A percentile compares a stretch with the other conserved stretches of the same genome.
Conservation (phyloP, 2,888 invertebrate genomes). For the Phengaris arion region DNA sequence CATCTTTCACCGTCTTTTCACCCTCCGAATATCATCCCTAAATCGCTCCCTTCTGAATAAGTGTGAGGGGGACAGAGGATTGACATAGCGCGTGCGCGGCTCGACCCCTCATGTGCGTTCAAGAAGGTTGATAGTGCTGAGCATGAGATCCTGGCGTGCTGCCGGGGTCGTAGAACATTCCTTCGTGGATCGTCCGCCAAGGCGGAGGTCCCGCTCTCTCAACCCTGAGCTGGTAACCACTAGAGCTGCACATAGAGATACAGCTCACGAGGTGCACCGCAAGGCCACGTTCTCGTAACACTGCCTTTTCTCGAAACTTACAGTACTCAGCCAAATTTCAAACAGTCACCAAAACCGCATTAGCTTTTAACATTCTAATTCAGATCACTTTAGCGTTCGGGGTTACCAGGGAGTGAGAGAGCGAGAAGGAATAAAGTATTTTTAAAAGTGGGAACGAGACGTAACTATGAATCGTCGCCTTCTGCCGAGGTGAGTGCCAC, state of each 20-base stretch:
- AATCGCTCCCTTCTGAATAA: conserved; percentile 54
- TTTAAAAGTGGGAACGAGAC: conserved; percentile 77
- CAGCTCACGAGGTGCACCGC: conserved; percentile 32
- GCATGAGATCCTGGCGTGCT: conserved; percentile 68
- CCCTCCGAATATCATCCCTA: conserved; percentile 76
- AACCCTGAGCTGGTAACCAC: conserved; percentile 55
- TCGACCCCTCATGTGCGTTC: conserved; percentile 70
- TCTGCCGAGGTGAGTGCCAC: conserved; percentile 73
- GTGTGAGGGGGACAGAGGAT: conserved; percentile 54
- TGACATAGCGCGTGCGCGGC: conserved; percentile 65
- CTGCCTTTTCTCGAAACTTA: conserved; percentile 14
- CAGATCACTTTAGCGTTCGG: conserved; percentile 35
- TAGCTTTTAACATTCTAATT: conserved; percentile 32
- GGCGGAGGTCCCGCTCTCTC: conserved; percentile 77
- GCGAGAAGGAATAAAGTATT: conserved; percentile 63
- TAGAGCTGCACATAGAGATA: conserved; percentile 45
- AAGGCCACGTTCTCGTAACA: conserved; percentile 31
- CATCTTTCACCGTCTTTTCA: conserved; percentile 77
- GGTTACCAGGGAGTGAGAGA: conserved; percentile 71
- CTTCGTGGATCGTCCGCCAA: conserved; percentile 73
- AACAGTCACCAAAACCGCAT: background rate
- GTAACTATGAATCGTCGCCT: conserved; percentile 66
- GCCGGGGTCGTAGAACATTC: conserved; percentile 69
- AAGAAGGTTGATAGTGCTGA: conserved; percentile 67
- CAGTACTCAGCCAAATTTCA: background rate